These are phyloP conservation scores for Orchesella cincta DNA, from an alignment of 1,140 invertebrate genomes.

Conservation along the genomic window DNA sequence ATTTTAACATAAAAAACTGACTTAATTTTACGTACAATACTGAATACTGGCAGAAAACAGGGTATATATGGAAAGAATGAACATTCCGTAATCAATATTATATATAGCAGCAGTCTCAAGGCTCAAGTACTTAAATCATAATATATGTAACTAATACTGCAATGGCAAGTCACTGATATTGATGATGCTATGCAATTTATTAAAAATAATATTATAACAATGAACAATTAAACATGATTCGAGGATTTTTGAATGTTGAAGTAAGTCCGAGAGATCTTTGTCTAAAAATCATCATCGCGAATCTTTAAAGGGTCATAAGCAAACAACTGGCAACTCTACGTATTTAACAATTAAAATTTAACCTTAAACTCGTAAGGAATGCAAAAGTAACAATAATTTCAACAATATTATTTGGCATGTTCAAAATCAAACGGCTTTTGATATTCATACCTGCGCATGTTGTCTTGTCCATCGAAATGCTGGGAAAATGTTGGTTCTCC, in stretches of 20 bases:
- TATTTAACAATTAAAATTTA: too few species aligned
- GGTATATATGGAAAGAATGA: neutral
- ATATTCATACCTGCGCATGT: constrained; percentile 44
- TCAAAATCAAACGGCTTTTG: neutral
- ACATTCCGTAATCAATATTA: neutral
- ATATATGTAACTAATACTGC: neutral
- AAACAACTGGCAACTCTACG: neutral
- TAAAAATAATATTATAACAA: neutral
- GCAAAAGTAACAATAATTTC: neutral
- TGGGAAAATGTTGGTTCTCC: constrained; percentile 50
- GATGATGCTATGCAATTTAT: neutral
- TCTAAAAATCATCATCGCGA: too few species aligned
- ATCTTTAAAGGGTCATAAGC: too few species aligned
- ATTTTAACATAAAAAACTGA: neutral
- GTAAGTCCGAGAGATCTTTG: neutral
- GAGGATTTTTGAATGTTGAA: neutral
- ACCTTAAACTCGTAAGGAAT: neutral
- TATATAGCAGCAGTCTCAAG: neutral
- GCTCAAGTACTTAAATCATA: neutral
- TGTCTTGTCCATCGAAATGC: constrained; percentile 44
- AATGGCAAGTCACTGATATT: neutral
- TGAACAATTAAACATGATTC: neutral
- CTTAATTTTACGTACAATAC: neutral
- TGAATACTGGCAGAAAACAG: neutral
- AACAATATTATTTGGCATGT: too few species aligned